Evolutionary conservation across 2,888 invertebrate species (phyloP), one percentile per base, ranked within the genome.

Genomic region (Laspeyria flexula): DNA sequence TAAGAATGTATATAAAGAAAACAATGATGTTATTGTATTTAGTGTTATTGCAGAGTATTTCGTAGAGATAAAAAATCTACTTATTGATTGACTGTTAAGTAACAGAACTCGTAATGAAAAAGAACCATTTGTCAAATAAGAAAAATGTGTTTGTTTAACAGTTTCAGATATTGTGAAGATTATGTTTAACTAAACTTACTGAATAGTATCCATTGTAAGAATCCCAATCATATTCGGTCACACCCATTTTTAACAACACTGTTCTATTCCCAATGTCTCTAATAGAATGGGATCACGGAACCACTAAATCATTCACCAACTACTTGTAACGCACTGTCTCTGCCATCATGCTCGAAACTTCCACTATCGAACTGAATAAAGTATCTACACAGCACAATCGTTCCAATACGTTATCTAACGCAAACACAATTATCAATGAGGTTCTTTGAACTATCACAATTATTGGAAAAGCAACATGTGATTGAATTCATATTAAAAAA

Each of bases 161-260:
- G n/a, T n/a, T n/a, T n/a, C n/a, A n/a, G n/a, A n/a, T n/a, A n/a
- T n/a, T 21, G 3, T 38, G 6, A 38, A 9, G 12, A 12, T 23
- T 29, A 29, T 30, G n/a, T n/a, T n/a, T n/a, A n/a, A n/a, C n/a
- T n/a, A 16, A 7, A 90, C 91, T 91, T 72, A 91, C 91, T 71
- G 91, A 90, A 73, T 83, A 86, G 77, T 83, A 90, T 81, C 90
- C 90, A 83, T 83, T 86, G 71, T 83, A 88, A 65, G 90, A 84
- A 71, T 91, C 91, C 91, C 90, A 92, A 75, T 91, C 90, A 67
- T 80, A 90, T 60, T 91, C 89, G 68, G 73, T 86, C 83, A 90
- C 88, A 85, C 92, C 92, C 92, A 92, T 92, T 79, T 88, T 89
- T 73, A 83, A 77, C 62, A 81, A 75, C 62, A 68, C 59, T 68